Conservation (phyloP, 1,140 invertebrate species). For the Melipona quadrifasciata region DNA sequence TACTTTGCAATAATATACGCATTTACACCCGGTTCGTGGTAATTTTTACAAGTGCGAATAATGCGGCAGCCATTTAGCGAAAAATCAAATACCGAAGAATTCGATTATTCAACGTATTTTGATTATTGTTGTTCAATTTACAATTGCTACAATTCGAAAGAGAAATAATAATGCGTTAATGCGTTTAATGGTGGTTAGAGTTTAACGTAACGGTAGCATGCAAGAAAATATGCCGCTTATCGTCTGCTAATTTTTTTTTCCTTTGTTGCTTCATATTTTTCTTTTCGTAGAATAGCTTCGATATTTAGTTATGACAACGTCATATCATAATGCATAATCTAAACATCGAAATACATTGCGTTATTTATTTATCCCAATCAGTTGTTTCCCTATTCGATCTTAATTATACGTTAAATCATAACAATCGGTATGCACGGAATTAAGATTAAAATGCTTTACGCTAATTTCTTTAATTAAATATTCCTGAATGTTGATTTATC, state of each 20-base stretch:
- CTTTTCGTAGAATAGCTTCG: slow-evolving; percentile 24
- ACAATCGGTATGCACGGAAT: slow-evolving; percentile 1
- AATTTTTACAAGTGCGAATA: slow-evolving; percentile 45
- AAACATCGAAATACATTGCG: background rate
- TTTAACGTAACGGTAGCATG: slow-evolving; percentile 73
- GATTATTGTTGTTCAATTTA: background rate
- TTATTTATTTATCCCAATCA: background rate
- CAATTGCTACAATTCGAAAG: background rate
- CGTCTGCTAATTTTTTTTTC: slow-evolving; percentile 57
- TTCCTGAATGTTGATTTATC: background rate
- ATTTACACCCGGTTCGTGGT: background rate
- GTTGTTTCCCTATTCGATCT: background rate
- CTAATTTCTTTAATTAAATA: slow-evolving; percentile 8
- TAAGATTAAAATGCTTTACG: slow-evolving; percentile 12
- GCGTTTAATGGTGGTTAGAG: slow-evolving; percentile 68
- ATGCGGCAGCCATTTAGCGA: slow-evolving; percentile 48
- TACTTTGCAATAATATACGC: slow-evolving; percentile 18
- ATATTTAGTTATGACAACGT: slow-evolving; percentile 10
- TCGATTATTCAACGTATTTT: background rate
- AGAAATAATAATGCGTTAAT: slow-evolving; percentile 6
- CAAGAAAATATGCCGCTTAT: slow-evolving; percentile 64
- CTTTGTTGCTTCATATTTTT: slow-evolving; percentile 51
- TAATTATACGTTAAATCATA: background rate
- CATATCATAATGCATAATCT: background rate
- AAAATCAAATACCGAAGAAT: background rate